Conservation (phyloP, 2,113 vertebrate genomes). For the Aspidoscelis tigris region DNA sequence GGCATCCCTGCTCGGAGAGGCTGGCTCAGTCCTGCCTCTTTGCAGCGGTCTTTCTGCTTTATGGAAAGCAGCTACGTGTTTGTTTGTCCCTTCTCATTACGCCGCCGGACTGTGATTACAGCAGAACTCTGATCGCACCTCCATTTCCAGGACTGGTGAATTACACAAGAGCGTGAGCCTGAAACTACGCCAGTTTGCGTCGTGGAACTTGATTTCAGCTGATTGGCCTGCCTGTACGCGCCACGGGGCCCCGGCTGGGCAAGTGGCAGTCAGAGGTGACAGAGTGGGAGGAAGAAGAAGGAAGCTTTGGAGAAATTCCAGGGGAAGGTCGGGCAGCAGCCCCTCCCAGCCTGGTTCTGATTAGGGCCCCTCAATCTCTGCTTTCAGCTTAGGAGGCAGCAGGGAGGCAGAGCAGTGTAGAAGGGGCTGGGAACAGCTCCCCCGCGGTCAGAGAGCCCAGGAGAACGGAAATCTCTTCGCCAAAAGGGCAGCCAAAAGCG, state of each 20-base stretch:
- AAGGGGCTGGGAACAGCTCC: no score
- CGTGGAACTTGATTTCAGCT: not conserved
- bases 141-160: not conserved
- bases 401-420: no score
- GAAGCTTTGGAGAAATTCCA: no score
- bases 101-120: not conserved
- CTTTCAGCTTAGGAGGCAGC: not conserved
- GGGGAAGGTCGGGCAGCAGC: no score
- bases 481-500: no score
- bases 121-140: not conserved
- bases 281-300: not conserved
- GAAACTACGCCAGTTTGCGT: not conserved
- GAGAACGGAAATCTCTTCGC: no score
- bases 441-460: no score
- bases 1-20: no score
- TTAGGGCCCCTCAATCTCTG: not conserved
- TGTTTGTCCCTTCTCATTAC: no score
- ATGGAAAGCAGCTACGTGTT: not conserved
- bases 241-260: not conserved
- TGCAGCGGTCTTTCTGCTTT: no score
- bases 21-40: no score
- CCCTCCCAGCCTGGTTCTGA: not conserved
- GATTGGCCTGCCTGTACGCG: not conserved
- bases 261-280: not conserved
- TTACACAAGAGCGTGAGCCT: not conserved